A percentile compares a stretch with the other conserved stretches of the same genome.
These are phyloP conservation scores for Andrena marginata DNA, from an alignment of 2,888 invertebrate genomes.

Conservation along the genomic window DNA sequence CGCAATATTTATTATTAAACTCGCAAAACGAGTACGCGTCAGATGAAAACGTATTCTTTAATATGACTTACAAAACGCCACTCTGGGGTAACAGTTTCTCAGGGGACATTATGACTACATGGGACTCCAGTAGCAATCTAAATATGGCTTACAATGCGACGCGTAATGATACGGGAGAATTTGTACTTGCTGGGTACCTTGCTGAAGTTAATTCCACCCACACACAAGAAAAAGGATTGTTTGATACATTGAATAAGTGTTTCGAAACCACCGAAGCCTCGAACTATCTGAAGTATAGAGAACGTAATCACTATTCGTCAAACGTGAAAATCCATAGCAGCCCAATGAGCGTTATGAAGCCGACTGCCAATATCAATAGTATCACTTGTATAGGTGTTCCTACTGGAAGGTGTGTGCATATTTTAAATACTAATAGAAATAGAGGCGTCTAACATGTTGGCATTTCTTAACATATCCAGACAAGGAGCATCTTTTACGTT, in stretches of 20 bases:
- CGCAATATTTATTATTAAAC: constrained; percentile 42
- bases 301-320: constrained; percentile 31
- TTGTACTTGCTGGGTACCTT: constrained; percentile 71
- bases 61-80: constrained; percentile 58
- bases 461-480: no score
- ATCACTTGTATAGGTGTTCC: constrained; percentile 58
- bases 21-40: constrained; percentile 55
- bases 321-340: constrained; percentile 42
- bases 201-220: constrained; percentile 16
- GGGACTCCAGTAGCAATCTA: constrained; percentile 56
- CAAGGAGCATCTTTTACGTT: no score
- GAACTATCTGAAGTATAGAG: constrained; percentile 51
- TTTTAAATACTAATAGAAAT: not conserved
- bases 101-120: constrained; percentile 63
- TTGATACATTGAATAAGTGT: constrained; percentile 49
- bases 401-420: constrained; percentile 65
- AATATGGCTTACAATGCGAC: constrained; percentile 70
- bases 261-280: constrained; percentile 47
- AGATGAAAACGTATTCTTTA: constrained; percentile 70
- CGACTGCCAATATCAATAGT: constrained; percentile 61
- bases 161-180: constrained; percentile 14
- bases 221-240: constrained; percentile 6
- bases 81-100: constrained; percentile 47
- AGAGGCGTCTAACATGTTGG: no score
- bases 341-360: constrained; percentile 73